These are phyloP conservation scores for Hypselothyrea guttata DNA, from an alignment of 2,888 invertebrate species.

Conservation along the genomic window DNA sequence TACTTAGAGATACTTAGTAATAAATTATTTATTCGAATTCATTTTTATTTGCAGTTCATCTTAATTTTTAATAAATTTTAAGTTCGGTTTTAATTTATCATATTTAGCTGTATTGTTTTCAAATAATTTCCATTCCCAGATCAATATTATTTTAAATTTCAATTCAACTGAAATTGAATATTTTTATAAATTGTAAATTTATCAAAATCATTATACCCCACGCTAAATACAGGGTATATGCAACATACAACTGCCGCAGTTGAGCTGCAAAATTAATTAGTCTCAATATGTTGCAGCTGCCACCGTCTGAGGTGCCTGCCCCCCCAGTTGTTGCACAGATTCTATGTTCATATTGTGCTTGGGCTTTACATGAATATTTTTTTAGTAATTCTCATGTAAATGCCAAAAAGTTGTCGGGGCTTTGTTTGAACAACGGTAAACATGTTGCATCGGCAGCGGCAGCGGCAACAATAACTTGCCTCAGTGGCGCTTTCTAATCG, in stretches of 20 bases:
- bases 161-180: too few relatives aligned
- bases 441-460: slow-evolving; percentile 16
- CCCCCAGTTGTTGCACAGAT: slow-evolving; percentile 41
- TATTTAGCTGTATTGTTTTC: too few relatives aligned
- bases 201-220: too few relatives aligned
- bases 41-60: too few relatives aligned
- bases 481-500: slow-evolving; percentile 54
- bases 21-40: too few relatives aligned
- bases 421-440: slow-evolving; percentile 65
- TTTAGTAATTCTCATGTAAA: slow-evolving; percentile 68
- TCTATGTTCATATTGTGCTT: slow-evolving; percentile 66
- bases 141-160: too few relatives aligned
- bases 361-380: slow-evolving; percentile 12
- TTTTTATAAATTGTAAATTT: too few relatives aligned
- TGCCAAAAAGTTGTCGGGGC: slow-evolving; percentile 66
- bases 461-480: slow-evolving; percentile 56
- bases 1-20: too few relatives aligned
- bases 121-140: too few relatives aligned
- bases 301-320: background rate
- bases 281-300: slow-evolving; percentile 63
- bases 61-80: too few relatives aligned
- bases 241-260: slow-evolving; percentile 17
- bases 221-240: slow-evolving; percentile 37
- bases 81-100: too few relatives aligned
- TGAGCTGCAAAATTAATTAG: slow-evolving; percentile 61